Evolutionary conservation across 2,888 invertebrate genomes (phyloP), one percentile per base, ranked within the genome.

Genomic region (Pyralis farinalis): DNA sequence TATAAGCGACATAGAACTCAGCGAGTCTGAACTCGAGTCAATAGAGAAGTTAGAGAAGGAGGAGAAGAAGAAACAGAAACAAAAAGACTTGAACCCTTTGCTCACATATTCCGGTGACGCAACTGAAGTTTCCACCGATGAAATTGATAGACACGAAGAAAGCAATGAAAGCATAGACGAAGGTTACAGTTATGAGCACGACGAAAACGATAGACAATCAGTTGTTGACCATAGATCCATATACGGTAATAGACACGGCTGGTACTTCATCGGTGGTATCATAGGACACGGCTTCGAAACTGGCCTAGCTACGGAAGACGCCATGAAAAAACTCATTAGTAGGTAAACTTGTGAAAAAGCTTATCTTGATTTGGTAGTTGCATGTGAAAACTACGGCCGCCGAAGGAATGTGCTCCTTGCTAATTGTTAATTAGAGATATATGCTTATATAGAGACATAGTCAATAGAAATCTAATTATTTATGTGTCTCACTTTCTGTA

Each of bases 261-360:
- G 96, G 96, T 92, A 94, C 74, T 96, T 95, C 92, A 92, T 96
- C 39, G 94, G 95, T 11, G 95, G 95, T 27, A 91, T 96, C 42
- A 92, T 93, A 47, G 96, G 96, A 12, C 91, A 92, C 59, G 92
- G 93, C 38, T 67, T 85, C 8, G 92, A 93, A 65, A 90, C 93
- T 7, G 89, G 89, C 42, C 78, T 90, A 47, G 94, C 95, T 9
- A 93, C 95, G 65, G 90, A 90, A 51, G 90, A 92, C 56, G 95
- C 95, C 34, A 87, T 96, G 88, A 91, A 92, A 57, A 94, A 93
- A 90, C 91, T 96, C 90, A 93, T 93, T 91, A 93, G 94, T 94
- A 93, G 93, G 93, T 93, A 93, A 90, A 87, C 88, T 89, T 90
- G 71, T 84, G 71, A 66, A 64, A 53, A 55, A 65, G 62, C 55